Base-by-base conservation (phyloP, 1,140 invertebrate genomes). In the Panonychus citri region DNA sequence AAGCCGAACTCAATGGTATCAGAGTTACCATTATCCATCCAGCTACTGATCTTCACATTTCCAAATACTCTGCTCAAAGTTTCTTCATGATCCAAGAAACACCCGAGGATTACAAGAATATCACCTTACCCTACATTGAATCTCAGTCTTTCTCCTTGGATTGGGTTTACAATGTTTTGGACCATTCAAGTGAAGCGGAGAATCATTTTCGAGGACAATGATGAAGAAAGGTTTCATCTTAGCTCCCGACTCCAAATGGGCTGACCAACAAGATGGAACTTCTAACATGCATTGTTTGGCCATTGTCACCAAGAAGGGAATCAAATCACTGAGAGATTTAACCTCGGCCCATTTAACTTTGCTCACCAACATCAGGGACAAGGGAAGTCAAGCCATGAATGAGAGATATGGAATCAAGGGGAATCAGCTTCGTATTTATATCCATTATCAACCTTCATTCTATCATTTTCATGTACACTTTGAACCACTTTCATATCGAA, bases 391-490 rank as follows among this genome's bases (percentile, higher is more conserved):
- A 66, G 78, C 77, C 10, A 86, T 96, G 48, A 64, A 72, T 53
- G 75, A 87, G 27, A 85, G 85, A 62, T 96, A 83, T 69, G 76
- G 77, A 5, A 57, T 95, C 7, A 68, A 75, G 24, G 65, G 70
- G 27, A 76, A 75, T 50, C 79, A 87, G 66, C 66, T 95, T 21
- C 76, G 88, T 50, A 62, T 70, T 8, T 96, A 87, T 69, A 69
- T 96, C 3, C 93, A 97, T 68, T 97, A 97, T 70, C 89, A 90
- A 66, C 93, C 93, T 5, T 88, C 88, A 0, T 96, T 89, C 71
- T 95, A 94, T 71, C 89, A 96, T 71, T 72, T 97, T 10, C 93
- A 97, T 66, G 76, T 96, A 3, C 91, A 97, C 70, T 89, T 94
- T 64, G 85, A 81, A n/a, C 78, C 81, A 58, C 56, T 60, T 59